Evolutionary conservation across 2,888 invertebrate species (phyloP).

Genomic region (Cyaniris semiargus): DNA sequence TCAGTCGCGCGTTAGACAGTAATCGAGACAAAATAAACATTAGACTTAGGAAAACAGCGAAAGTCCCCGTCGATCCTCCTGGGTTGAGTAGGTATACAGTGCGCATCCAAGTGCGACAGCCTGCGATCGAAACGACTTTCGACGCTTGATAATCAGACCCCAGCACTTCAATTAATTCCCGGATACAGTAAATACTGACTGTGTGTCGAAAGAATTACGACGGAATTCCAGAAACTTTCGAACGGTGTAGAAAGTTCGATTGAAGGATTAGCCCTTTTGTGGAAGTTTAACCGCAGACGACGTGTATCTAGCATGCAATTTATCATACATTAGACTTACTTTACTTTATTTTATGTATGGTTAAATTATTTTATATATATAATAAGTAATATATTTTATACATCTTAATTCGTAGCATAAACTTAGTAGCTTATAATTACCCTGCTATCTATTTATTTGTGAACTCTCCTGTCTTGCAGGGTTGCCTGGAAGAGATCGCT

Average conservation of each 20-base stretch:
- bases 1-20: not conserved
- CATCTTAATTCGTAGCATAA: no score
- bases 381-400: no score
- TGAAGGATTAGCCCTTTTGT: slow-evolving; percentile 9
- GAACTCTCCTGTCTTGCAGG: no score
- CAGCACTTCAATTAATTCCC: slow-evolving; percentile 53
- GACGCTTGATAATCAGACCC: not conserved
- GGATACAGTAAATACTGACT: slow-evolving; percentile 37
- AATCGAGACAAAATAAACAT: no score
- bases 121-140: not conserved
- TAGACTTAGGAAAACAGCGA: no score
- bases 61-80: no score
- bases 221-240: not conserved
- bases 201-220: slow-evolving; percentile 27
- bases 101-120: not conserved
- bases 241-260: slow-evolving; percentile 1
- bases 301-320: not conserved
- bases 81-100: not conserved
- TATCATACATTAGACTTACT: no score
- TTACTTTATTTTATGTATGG: no score
- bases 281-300: not conserved
- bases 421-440: no score
- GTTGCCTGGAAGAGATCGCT: no score
- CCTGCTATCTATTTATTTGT: no score
- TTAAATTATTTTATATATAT: no score